Evolutionary conservation across 1,140 invertebrate genomes (phyloP).

Genomic region (Micrasema longulum): DNA sequence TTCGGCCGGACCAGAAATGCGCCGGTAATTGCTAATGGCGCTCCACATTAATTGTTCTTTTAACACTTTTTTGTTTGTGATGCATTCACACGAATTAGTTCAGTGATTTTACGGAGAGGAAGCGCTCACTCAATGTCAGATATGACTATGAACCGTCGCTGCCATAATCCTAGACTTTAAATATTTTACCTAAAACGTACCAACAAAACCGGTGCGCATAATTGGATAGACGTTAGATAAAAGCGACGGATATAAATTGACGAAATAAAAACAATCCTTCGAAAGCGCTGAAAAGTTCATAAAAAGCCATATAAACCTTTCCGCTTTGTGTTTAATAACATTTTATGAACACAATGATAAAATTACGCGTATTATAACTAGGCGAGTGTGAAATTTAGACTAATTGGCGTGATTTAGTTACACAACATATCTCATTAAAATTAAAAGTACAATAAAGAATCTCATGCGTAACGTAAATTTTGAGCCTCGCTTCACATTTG

Average conservation of each 20-base stretch:
- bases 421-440: constrained; percentile 24
- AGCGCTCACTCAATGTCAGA: constrained; percentile 43
- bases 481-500: no score
- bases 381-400: constrained; percentile 31
- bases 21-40: constrained; percentile 52
- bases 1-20: constrained; percentile 46
- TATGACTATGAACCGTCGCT: neutral
- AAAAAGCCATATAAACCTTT: no score
- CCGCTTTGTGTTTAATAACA: constrained; percentile 7
- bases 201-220: constrained; percentile 33
- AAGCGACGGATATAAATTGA: neutral
- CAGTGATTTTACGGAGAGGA: constrained; percentile 47
- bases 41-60: constrained; percentile 53
- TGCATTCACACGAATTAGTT: constrained; percentile 37
- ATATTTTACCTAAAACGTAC: constrained; percentile 16
- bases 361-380: constrained; percentile 8
- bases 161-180: no score
- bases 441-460: constrained; percentile 21
- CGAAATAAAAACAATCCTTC: neutral
- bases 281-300: no score
- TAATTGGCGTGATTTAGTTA: constrained; percentile 29
- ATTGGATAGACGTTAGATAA: neutral
- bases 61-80: constrained; percentile 49
- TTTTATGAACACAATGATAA: constrained; percentile 5
- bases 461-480: constrained; percentile 3